Evolutionary conservation across 2,888 invertebrate species (phyloP).

Genomic region (Nomada goodeniana): DNA sequence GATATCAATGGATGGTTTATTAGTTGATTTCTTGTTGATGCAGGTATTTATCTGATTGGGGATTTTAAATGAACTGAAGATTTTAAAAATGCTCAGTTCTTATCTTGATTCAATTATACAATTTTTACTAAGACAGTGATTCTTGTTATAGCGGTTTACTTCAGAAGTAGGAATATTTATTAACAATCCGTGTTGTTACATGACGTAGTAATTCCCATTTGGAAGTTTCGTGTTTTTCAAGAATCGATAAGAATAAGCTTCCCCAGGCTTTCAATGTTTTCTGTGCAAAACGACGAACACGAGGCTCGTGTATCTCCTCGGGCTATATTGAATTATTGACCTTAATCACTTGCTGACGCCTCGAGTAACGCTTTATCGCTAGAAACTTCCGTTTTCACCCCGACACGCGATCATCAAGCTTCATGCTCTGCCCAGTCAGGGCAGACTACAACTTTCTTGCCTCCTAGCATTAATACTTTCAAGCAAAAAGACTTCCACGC

Average conservation of each 20-base stretch:
- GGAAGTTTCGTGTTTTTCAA: neutral
- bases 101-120: too few relatives aligned
- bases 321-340: conserved; percentile 53
- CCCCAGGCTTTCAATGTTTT: conserved; percentile 8
- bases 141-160: neutral
- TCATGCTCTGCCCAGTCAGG: neutral
- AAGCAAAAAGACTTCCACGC: neutral
- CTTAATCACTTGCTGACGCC: conserved; percentile 57
- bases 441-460: neutral
- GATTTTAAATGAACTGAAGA: too few relatives aligned
- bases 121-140: too few relatives aligned
- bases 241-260: conserved; percentile 5
- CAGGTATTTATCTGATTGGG: too few relatives aligned
- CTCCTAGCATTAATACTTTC: neutral
- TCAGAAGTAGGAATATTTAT: neutral
- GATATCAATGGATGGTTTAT: too few relatives aligned
- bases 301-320: conserved; percentile 24
- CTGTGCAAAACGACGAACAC: neutral
- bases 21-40: too few relatives aligned
- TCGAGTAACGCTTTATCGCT: conserved; percentile 50
- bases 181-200: neutral
- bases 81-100: too few relatives aligned
- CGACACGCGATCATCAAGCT: conserved; percentile 38
- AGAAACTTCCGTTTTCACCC: conserved; percentile 58
- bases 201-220: neutral